phyloP scores from a whole-genome alignment of 2,888 invertebrate genomes.

The Eupsilia transversa region DNA sequence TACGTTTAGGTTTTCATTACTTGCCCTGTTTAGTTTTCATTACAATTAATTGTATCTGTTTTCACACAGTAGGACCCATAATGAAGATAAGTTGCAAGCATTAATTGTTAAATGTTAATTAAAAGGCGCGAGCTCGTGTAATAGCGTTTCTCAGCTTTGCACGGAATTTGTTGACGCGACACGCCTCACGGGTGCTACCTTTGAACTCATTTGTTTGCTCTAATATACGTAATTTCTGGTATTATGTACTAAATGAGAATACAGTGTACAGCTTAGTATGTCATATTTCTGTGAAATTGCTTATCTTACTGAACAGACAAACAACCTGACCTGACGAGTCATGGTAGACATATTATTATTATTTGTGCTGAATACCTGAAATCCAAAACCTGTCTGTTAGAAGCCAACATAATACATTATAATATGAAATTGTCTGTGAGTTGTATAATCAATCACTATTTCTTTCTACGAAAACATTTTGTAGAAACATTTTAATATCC shows the following conservation, averaged over 20 bases:
- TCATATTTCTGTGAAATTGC: constrained; percentile 39
- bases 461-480: constrained; percentile 37
- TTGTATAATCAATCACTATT: constrained; percentile 27
- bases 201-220: constrained; percentile 38
- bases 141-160: constrained; percentile 47
- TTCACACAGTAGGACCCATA: constrained; percentile 46
- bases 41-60: constrained; percentile 52
- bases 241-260: constrained; percentile 29
- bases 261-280: constrained; percentile 31
- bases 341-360: constrained; percentile 32
- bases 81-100: constrained; percentile 60
- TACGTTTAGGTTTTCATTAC: constrained; percentile 28
- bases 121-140: constrained; percentile 46
- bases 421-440: constrained; percentile 3
- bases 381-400: constrained; percentile 32
- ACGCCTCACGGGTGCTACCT: constrained; percentile 23
- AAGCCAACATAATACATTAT: constrained; percentile 13
- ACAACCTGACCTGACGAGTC: constrained; percentile 16
- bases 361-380: constrained; percentile 36
- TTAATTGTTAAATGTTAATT: constrained; percentile 64
- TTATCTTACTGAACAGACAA: constrained; percentile 17
- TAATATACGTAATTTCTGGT: constrained; percentile 23
- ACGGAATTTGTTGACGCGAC: constrained; percentile 36
- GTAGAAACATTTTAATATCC: constrained; percentile 38
- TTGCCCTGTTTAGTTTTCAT: constrained; percentile 52